Evolutionary conservation across 2,113 vertebrate species (phyloP), one percentile per base, ranked within the genome.

Genomic region (Syrmaticus mikado): DNA sequence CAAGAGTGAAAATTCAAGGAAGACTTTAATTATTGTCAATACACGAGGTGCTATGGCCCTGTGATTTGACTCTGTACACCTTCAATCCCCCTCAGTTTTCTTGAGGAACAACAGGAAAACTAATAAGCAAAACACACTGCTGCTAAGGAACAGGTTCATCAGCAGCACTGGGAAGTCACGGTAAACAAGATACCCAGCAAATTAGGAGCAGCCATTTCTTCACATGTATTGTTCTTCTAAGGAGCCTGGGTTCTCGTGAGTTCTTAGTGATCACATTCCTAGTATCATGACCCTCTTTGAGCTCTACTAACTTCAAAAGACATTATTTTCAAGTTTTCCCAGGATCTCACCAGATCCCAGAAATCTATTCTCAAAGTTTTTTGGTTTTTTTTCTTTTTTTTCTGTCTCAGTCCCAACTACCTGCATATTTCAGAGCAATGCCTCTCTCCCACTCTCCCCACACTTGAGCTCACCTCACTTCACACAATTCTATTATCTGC

Each of bases 121-220:
- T 57, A 68, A 52, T 45, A 83, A 70, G 58, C 4, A 13, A 87
- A 68, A 81, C 74, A 43, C 28, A 68, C 68, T 78, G 46, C 95
- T 94, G 68, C 76, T 85, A 78, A 88, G 79, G 64, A 92, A 64
- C 41, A 90, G 32, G 17, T 22, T 85, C 60, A 85, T 79, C 46
- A 74, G 6, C 55, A 88, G 45, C 38, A 68, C 52, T 3, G 1
- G 38, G 46, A 89, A 48, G 21, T 80, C 72, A 60, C 1, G 40
- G 64, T 28, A 92, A 87, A 90, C 22, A 78, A 82, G 89, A 90
- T 52, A 48, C 6, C 6, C 46, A 36, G 25, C 30, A 79, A 80
- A 91, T 71, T 45, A 89, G 41, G 18, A 89, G 10, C 43, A 83
- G 38, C 10, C 60, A 34, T 87, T 85, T 92, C 45, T 85, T 87